phyloP scores from a whole-genome alignment of 2,113 vertebrate genomes.

The Cinclus cinclus region DNA sequence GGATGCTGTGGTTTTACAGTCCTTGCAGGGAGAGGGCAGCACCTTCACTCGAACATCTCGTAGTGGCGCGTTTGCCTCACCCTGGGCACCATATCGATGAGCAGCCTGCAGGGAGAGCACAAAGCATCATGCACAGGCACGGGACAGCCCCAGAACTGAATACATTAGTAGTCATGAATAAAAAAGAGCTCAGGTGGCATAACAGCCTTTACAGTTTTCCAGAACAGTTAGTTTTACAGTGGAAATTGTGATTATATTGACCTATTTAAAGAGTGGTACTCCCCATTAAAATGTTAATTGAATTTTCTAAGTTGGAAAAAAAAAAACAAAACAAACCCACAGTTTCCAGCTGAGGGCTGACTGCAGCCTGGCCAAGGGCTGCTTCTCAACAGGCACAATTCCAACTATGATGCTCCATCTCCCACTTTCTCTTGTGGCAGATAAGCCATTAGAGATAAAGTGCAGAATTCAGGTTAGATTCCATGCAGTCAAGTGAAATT shows the following conservation, averaged over 20 bases:
- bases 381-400: not conserved
- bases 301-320: not conserved
- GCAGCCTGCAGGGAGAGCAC: conserved; percentile 78
- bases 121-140: not conserved
- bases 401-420: not conserved
- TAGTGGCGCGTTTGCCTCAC: conserved; percentile 93
- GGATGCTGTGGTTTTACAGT: conserved; percentile 11
- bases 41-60: conserved; percentile 91
- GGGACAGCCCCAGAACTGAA: not conserved
- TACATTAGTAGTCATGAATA: fast-evolving
- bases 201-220: not conserved
- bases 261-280: not conserved
- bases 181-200: not conserved
- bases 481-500: not conserved
- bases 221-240: not conserved
- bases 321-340: not conserved
- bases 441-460: not conserved
- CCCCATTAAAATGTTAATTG: not conserved
- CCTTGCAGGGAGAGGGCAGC: not conserved
- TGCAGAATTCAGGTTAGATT: fast-evolving
- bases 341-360: not conserved
- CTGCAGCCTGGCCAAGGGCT: not conserved
- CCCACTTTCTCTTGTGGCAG: not conserved
- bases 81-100: conserved; percentile 91
- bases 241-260: not conserved